phyloP scores from a whole-genome alignment of 2,888 invertebrate genomes.

The Fragum fragum region DNA sequence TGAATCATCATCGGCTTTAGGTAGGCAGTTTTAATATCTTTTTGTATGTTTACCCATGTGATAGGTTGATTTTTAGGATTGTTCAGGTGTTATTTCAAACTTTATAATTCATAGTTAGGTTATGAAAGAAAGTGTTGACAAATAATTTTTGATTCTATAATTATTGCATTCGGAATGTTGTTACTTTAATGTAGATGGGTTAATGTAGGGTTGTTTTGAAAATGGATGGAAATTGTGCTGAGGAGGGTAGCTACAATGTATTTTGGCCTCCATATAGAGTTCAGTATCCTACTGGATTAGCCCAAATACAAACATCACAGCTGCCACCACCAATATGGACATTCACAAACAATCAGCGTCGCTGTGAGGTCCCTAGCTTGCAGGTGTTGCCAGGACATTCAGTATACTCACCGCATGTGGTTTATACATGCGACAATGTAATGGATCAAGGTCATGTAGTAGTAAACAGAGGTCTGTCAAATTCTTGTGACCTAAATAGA shows the following conservation, averaged over 20 bases:
- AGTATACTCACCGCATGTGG: background rate
- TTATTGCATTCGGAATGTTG: too few relatives aligned
- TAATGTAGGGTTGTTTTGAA: too few relatives aligned
- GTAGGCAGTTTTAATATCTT: conserved; percentile 8
- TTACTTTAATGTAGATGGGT: too few relatives aligned
- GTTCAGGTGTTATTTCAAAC: too few relatives aligned
- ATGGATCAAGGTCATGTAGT: conserved; percentile 10
- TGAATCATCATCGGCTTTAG: conserved; percentile 20
- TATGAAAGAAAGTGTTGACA: too few relatives aligned
- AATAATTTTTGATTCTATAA: too few relatives aligned
- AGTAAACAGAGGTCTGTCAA: background rate
- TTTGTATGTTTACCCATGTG: background rate
- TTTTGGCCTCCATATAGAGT: too few relatives aligned
- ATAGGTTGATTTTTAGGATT: too few relatives aligned
- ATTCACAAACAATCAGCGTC: background rate
- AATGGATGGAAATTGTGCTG: too few relatives aligned
- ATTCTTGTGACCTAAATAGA: background rate
- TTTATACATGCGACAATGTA: background rate
- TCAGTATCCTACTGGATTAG: too few relatives aligned
- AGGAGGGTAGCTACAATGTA: too few relatives aligned
- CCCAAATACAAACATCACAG: background rate
- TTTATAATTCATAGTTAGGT: too few relatives aligned
- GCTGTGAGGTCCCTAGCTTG: background rate
- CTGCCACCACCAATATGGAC: background rate
- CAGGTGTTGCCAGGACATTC: background rate